Evolutionary conservation across 2,113 vertebrate genomes (phyloP).

Genomic region (Carassius carassius): DNA sequence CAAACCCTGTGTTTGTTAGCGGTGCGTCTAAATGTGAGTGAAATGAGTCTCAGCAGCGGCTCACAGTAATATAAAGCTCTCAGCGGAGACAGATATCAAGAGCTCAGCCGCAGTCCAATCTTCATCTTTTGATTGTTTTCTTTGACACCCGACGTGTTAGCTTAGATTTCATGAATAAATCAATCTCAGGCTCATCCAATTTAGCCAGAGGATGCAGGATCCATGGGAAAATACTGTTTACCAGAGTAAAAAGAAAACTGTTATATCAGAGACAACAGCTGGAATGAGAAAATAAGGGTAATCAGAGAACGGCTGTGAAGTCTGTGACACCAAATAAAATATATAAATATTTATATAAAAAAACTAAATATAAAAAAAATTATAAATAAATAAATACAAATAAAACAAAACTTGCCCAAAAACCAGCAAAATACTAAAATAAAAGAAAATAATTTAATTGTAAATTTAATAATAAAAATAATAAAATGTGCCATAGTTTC

Average conservation of each 20-base stretch:
- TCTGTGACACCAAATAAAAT: background rate
- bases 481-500: no score
- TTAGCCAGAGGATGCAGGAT: slow-evolving; percentile 6
- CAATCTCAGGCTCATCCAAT: slow-evolving; percentile 22
- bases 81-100: slow-evolving; percentile 2
- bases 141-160: slow-evolving; percentile 25
- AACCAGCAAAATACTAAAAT: no score
- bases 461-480: no score
- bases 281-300: background rate
- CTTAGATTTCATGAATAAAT: slow-evolving; percentile 50
- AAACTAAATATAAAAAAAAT: no score
- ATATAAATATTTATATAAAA: no score
- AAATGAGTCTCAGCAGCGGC: slow-evolving; percentile 9
- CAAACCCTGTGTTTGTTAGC: slow-evolving; percentile 37
- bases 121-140: slow-evolving; percentile 17
- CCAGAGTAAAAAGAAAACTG: background rate
- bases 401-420: no score
- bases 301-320: background rate
- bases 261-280: background rate
- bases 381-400: no score
- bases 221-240: slow-evolving; percentile 4
- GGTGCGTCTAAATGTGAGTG: background rate
- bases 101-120: slow-evolving; percentile 21
- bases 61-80: slow-evolving; percentile 10
- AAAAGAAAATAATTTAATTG: no score